These are phyloP conservation scores for Varanus komodoensis DNA, from an alignment of 2,113 vertebrate genomes.

Conservation along the genomic window DNA sequence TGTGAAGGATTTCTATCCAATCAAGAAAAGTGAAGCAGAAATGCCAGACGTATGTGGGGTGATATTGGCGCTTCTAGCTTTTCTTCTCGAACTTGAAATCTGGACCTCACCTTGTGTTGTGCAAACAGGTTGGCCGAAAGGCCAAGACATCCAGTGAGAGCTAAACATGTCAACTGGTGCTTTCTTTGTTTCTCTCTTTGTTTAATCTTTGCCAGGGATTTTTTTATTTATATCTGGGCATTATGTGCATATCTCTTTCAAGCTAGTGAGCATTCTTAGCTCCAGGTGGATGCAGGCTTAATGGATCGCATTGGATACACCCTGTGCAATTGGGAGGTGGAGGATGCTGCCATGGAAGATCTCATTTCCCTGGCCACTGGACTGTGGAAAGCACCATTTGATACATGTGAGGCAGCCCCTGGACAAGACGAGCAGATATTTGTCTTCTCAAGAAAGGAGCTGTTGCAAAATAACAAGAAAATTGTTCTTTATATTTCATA, in stretches of 20 bases:
- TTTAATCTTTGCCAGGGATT: neutral
- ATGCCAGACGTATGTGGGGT: neutral
- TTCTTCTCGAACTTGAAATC: neutral
- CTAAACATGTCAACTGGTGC: slow-evolving; percentile 8
- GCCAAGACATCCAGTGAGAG: neutral
- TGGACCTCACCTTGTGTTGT: neutral
- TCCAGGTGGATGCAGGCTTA: neutral
- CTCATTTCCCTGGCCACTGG: neutral
- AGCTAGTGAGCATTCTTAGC: neutral
- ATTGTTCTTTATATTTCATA: neutral
- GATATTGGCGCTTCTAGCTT: neutral
- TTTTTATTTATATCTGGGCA: slow-evolving; percentile 20
- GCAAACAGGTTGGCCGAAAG: neutral
- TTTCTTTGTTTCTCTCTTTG: neutral
- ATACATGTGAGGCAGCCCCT: neutral
- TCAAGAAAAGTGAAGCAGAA: fast-evolving
- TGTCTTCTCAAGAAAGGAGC: neutral
- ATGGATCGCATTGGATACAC: neutral
- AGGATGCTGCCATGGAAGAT: neutral
- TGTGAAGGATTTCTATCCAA: neutral
- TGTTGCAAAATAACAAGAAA: neutral
- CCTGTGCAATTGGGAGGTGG: neutral
- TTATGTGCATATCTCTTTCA: neutral
- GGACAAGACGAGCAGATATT: neutral
- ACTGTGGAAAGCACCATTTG: neutral